Conservation (phyloP, 2,113 vertebrate species). For the Osmerus eperlanus region DNA sequence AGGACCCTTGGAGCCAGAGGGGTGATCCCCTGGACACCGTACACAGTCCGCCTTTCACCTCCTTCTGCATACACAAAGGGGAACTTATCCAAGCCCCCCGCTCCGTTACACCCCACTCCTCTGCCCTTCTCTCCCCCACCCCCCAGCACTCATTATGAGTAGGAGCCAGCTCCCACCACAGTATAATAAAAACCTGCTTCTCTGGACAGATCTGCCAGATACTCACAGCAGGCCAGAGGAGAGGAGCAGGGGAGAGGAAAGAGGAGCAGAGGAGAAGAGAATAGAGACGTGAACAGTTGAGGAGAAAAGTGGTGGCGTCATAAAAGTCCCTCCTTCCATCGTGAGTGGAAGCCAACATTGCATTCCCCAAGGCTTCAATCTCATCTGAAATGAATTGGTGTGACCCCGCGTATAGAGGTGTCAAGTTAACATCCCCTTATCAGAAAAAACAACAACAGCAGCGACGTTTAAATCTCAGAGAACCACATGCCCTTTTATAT, state of each 20-base stretch:
- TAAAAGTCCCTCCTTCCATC: too few relatives aligned
- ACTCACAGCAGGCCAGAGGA: conserved; percentile 36
- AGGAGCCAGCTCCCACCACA: conserved; percentile 68
- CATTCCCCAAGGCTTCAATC: too few relatives aligned
- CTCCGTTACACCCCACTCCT: conserved; percentile 22
- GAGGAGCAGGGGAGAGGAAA: background rate
- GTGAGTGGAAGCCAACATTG: too few relatives aligned
- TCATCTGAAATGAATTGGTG: too few relatives aligned
- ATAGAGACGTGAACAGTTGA: background rate
- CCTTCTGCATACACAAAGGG: conserved; percentile 86
- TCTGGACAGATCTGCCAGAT: conserved; percentile 62
- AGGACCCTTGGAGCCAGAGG: conserved; percentile 80
- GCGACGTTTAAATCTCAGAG: background rate
- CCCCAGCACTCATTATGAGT: conserved; percentile 65
- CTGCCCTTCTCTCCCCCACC: conserved; percentile 1
- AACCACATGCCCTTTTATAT: background rate
- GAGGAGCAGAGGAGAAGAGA: background rate
- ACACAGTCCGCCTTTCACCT: conserved; percentile 86
- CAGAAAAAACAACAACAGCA: background rate
- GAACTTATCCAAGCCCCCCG: conserved; percentile 76
- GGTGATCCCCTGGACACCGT: conserved; percentile 74
- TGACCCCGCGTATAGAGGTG: too few relatives aligned
- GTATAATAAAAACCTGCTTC: conserved; percentile 77
- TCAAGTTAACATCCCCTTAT: background rate
- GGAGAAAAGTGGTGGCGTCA: conserved; percentile 12